These are phyloP conservation scores for Hartigia nigra DNA, from an alignment of 2,888 invertebrate species.

Conservation along the genomic window DNA sequence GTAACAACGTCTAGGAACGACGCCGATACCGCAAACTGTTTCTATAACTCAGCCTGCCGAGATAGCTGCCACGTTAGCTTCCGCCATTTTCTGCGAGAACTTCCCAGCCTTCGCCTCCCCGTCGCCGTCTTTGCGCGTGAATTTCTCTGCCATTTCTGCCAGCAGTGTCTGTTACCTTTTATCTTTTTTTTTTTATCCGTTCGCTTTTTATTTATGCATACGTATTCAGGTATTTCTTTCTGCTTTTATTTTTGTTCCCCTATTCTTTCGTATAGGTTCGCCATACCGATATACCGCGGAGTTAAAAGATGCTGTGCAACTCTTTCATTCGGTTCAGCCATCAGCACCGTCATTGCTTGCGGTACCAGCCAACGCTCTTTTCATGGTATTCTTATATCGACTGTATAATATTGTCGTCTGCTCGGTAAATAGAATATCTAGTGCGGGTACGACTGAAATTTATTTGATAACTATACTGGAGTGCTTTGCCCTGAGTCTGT, in stretches of 20 bases:
- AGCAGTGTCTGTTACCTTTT: neutral
- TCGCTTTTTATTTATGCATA: neutral
- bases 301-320: neutral
- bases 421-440: constrained; percentile 54
- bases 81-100: neutral
- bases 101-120: neutral
- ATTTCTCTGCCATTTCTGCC: neutral
- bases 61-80: constrained; percentile 5
- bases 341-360: neutral
- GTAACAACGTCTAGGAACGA: constrained; percentile 44
- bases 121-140: neutral
- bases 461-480: neutral
- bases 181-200: neutral
- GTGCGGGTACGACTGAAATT: constrained; percentile 7
- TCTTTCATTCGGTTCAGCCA: neutral
- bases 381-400: constrained; percentile 32
- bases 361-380: neutral
- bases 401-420: constrained; percentile 58
- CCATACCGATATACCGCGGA: neutral
- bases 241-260: neutral
- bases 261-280: neutral
- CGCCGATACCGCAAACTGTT: constrained; percentile 56
- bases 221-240: neutral
- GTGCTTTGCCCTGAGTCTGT: neutral
- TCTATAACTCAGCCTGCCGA: constrained; percentile 50